phyloP scores from a whole-genome alignment of 2,888 invertebrate species.

The Herminia tarsipennalis region DNA sequence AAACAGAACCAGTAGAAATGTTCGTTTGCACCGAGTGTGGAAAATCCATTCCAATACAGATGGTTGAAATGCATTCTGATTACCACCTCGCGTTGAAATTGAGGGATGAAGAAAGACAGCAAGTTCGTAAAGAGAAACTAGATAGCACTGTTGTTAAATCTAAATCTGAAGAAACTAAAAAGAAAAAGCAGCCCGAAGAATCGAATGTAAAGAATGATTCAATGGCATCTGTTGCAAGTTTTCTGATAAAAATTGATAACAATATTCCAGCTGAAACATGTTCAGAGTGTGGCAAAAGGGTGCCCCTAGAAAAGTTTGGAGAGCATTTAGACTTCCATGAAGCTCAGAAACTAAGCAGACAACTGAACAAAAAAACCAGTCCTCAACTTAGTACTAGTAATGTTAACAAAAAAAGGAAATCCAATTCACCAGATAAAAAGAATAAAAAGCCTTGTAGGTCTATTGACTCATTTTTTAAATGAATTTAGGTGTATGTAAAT shows the following conservation, averaged over 20 bases:
- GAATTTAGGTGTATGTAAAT: background rate
- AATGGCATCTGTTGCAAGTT: constrained; percentile 65
- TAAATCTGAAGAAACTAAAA: constrained; percentile 30
- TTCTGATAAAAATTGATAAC: constrained; percentile 76
- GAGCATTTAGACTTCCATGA: constrained; percentile 95
- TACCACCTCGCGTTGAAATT: constrained; percentile 90
- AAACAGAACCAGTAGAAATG: constrained; percentile 36
- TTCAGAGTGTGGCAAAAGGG: constrained; percentile 87
- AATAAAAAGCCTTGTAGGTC: constrained; percentile 71
- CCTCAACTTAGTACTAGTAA: constrained; percentile 39
- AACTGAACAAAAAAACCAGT: constrained; percentile 82
- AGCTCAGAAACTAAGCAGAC: constrained; percentile 90
- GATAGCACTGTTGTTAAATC: constrained; percentile 37
- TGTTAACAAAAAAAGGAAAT: constrained; percentile 71
- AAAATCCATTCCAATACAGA: constrained; percentile 82
- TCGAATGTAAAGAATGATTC: constrained; percentile 51
- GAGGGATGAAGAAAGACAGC: constrained; percentile 83
- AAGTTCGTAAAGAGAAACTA: constrained; percentile 56
- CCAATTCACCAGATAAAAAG: constrained; percentile 66
- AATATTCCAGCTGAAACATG: constrained; percentile 83
- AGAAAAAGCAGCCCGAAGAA: constrained; percentile 42
- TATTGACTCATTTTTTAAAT: constrained; percentile 74
- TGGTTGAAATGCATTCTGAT: constrained; percentile 89
- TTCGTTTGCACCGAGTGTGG: constrained; percentile 88
- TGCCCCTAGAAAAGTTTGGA: constrained; percentile 86